These are phyloP conservation scores for Pardalotus punctatus DNA, from an alignment of 2,113 vertebrate genomes.

Conservation along the genomic window DNA sequence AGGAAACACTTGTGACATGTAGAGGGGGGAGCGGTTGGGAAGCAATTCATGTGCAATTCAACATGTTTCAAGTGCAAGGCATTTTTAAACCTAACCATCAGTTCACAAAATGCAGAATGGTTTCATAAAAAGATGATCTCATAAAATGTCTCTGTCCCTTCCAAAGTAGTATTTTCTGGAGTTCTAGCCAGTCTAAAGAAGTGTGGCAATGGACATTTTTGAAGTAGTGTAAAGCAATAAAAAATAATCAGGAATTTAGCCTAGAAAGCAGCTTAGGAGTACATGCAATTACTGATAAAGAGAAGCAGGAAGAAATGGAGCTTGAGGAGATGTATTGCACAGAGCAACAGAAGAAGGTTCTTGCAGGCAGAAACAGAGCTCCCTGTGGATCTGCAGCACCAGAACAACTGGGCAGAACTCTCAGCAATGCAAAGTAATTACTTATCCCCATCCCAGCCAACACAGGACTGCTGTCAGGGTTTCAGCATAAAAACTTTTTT, in stretches of 20 bases:
- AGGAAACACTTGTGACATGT: not conserved
- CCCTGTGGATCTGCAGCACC: not conserved
- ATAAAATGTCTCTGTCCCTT: not conserved
- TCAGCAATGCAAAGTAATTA: not conserved
- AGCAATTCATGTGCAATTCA: not conserved
- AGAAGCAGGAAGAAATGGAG: not conserved
- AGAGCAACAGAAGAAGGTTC: not conserved
- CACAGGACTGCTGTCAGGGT: not conserved
- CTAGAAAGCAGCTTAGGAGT: not conserved
- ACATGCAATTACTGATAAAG: not conserved
- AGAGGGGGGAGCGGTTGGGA: not conserved
- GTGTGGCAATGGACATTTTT: not conserved
- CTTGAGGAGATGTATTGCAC: not conserved
- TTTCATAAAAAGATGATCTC: not conserved
- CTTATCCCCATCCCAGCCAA: not conserved
- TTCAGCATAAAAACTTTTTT: not conserved
- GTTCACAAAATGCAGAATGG: not conserved
- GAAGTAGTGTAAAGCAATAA: not conserved
- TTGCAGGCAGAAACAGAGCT: not conserved
- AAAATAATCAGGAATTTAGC: not conserved
- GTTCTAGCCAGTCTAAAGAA: not conserved
- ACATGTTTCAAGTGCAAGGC: not conserved
- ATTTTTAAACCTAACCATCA: not conserved
- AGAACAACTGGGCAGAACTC: not conserved
- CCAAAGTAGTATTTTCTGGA: not conserved